Evolutionary conservation across 2,113 vertebrate species (phyloP), one percentile per base, ranked within the genome.

Genomic region (Notarius lentiginosus): DNA sequence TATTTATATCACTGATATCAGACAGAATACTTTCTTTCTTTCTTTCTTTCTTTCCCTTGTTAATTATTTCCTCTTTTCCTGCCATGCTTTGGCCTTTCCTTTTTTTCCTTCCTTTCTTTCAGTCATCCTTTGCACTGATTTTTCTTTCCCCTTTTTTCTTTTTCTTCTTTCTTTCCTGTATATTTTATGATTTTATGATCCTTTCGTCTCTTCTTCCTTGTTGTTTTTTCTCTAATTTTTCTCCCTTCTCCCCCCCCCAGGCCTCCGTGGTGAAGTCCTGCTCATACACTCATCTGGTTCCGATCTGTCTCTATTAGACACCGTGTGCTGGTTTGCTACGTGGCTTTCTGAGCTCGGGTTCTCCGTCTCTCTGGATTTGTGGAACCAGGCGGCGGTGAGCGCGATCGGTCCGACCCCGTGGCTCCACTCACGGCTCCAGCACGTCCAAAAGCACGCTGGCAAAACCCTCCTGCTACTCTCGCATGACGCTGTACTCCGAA

Each of bases 261-360:
- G 91, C 14, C 88, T 84, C 86, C 85, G 47, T 84, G 79, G 41
- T 47, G 92, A 91, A 34, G 91, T 94, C 0, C 93, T 99, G 85
- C 90, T 99, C 75, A 92, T 99, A 47, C 97, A 97, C 34, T 96
- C 96, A 0, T 94, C 93, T 0, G 96, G 97, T 27, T 85, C 91
- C 0, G 89, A 89, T 0, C 41, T 66, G 1, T 84, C 53, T 58
- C 92, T 95, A 0, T 94, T 95, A 11, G 88, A 90, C 47, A 89
- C 90, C 0, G 95, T 96, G 0, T 93, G 93, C 20, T 79, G 87
- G 12, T 88, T 99, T 60, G 95, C 95, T 15, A 93, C 93, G 0
- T 89, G 94, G n/a, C 94, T 99, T 83, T 86, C 73, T 7, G 90
- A 84, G 0, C 90, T 95, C 79, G 96, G 95, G 15, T 93, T 97